A percentile compares a stretch with the other conserved stretches of the same genome.
Conservation (phyloP, 2,888 invertebrate genomes). For the Chrysodeixis includens region DNA sequence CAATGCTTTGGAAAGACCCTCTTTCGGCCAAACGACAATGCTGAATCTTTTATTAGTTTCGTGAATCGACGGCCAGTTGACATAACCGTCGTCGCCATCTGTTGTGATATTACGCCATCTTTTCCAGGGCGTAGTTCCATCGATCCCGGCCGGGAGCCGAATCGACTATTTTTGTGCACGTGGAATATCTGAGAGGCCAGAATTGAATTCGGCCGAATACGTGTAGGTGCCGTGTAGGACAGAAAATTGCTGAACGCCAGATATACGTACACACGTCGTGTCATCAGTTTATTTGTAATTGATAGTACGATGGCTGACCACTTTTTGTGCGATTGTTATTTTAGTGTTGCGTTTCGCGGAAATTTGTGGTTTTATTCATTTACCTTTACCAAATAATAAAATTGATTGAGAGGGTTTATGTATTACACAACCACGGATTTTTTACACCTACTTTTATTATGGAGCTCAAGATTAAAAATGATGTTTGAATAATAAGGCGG, state of each 20-base stretch:
- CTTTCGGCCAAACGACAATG: conserved; percentile 83
- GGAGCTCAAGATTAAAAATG: background rate
- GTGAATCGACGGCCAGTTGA: conserved; percentile 87
- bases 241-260: conserved; percentile 59
- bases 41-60: conserved; percentile 89
- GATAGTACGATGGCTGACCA: conserved; percentile 24
- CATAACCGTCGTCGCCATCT: conserved; percentile 87
- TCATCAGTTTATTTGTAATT: conserved; percentile 51
- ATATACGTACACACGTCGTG: conserved; percentile 40
- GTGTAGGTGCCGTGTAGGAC: conserved; percentile 49
- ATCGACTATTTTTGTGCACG: conserved; percentile 80
- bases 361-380: conserved; percentile 43
- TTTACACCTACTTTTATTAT: background rate
- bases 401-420: background rate
- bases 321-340: conserved; percentile 40
- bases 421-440: conserved; percentile 6
- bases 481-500: too few relatives aligned
- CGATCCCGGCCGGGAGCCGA: conserved; percentile 71
- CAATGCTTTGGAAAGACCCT: conserved; percentile 80
- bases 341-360: conserved; percentile 20
- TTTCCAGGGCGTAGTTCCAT: conserved; percentile 73
- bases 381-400: conserved; percentile 3
- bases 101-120: conserved; percentile 87
- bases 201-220: conserved; percentile 74
- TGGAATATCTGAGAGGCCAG: conserved; percentile 74